A percentile compares a stretch with the other conserved stretches of the same genome.
These are phyloP conservation scores for Porites rus DNA, from an alignment of 92 coral and sea anemone genomes.

Conservation along the genomic window DNA sequence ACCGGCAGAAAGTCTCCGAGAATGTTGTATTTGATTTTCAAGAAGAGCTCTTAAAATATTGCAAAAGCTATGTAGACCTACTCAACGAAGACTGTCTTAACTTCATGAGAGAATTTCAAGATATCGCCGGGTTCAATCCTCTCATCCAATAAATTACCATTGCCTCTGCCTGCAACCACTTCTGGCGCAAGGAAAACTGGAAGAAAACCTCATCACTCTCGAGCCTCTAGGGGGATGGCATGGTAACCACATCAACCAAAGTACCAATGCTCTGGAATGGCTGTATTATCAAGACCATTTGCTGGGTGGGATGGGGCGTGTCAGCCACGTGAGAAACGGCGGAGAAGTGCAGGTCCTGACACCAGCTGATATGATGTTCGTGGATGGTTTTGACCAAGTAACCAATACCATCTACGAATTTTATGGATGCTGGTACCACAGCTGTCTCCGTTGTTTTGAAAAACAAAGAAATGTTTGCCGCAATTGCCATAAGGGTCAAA, in stretches of 20 bases:
- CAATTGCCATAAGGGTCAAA: too few relatives aligned
- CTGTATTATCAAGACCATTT: background rate
- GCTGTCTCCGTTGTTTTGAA: too few relatives aligned
- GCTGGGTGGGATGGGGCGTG: too few relatives aligned
- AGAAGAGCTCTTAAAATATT: constrained; percentile 57
- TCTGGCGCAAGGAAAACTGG: constrained; percentile 42
- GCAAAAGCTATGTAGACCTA: constrained; percentile 67
- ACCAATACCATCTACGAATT: too few relatives aligned
- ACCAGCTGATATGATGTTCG: too few relatives aligned
- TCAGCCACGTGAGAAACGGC: too few relatives aligned
- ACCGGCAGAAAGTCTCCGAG: background rate
- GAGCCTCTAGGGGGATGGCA: constrained; percentile 7
- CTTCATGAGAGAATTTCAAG: too few relatives aligned
- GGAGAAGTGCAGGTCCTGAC: too few relatives aligned
- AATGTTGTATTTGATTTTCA: constrained; percentile 54
- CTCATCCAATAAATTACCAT: constrained; percentile 14
- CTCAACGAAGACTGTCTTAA: constrained; percentile 27
- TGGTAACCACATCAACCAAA: constrained; percentile 33
- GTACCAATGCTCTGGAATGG: constrained; percentile 34
- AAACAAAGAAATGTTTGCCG: too few relatives aligned
- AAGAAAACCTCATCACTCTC: constrained; percentile 38
- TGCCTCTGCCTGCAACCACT: constrained; percentile 49
- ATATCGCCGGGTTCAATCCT: too few relatives aligned
- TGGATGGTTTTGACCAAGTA: too few relatives aligned
- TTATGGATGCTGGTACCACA: too few relatives aligned